These are phyloP conservation scores for Steinernema scapterisci DNA, from an alignment of 2,888 invertebrate genomes.

Conservation along the genomic window DNA sequence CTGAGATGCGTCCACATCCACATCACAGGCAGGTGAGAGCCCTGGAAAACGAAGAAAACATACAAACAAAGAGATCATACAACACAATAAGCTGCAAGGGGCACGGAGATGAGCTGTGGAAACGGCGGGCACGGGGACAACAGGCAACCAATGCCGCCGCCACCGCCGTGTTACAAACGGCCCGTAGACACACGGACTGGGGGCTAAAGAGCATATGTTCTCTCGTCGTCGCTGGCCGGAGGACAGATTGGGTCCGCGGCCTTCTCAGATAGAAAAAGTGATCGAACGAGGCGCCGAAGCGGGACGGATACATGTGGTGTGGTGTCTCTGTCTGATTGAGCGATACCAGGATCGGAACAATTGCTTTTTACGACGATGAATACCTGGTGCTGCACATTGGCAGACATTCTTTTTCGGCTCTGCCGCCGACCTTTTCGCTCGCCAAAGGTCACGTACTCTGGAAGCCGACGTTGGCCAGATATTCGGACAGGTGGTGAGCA, in stretches of 20 bases:
- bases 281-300: not conserved
- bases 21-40: too few relatives aligned
- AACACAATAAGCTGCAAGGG: not conserved
- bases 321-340: not conserved
- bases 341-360: not conserved
- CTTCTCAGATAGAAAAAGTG: conserved; percentile 27
- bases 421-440: not conserved
- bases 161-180: not conserved
- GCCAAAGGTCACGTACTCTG: too few relatives aligned
- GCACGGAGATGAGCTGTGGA: too few relatives aligned
- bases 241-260: conserved; percentile 23
- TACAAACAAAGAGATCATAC: not conserved
- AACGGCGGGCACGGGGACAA: too few relatives aligned
- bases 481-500: too few relatives aligned
- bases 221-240: not conserved
- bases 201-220: conserved; percentile 26
- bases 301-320: conserved; percentile 13
- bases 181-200: not conserved
- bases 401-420: not conserved
- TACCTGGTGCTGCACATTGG: not conserved
- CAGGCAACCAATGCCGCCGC: not conserved
- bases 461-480: too few relatives aligned
- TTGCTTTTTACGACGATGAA: conserved; percentile 22
- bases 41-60: not conserved
- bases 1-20: conserved; percentile 2